Conservation (phyloP, 2,113 vertebrate genomes). For the Paramisgurnus dabryanus region DNA sequence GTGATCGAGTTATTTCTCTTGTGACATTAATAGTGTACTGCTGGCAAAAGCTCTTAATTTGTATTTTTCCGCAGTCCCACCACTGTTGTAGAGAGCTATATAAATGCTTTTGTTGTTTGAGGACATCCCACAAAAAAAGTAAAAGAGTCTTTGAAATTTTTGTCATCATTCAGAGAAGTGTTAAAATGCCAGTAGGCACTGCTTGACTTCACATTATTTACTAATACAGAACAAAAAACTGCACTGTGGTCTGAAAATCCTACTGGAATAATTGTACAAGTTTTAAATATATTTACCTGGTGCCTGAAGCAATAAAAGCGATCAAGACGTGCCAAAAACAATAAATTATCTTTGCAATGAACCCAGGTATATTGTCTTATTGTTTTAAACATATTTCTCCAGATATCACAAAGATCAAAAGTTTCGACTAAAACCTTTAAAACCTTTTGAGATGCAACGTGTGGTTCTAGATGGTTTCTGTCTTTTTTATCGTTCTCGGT, state of each 20-base stretch:
- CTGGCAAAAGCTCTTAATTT: not conserved
- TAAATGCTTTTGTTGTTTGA: not conserved
- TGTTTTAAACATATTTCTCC: not conserved
- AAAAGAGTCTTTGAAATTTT: not conserved
- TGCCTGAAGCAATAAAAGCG: not conserved
- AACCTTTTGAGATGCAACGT: not conserved
- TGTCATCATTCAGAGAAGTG: not conserved
- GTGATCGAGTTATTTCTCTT: not conserved
- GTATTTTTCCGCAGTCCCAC: not conserved
- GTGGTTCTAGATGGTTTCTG: not conserved
- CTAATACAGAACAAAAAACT: not conserved
- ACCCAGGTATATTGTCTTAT: not conserved
- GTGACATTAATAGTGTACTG: not conserved
- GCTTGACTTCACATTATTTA: not conserved
- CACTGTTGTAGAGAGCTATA: not conserved
- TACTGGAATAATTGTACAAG: not conserved
- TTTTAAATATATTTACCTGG: not conserved
- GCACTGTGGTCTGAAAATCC: not conserved
- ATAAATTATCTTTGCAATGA: not conserved
- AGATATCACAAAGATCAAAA: not conserved
- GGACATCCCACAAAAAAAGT: constrained; percentile 3
- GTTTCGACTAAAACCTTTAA: not conserved
- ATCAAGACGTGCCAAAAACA: not conserved
- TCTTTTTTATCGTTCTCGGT: not conserved
- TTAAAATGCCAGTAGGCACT: constrained; percentile 29